A percentile compares a stretch with the other conserved stretches of the same genome.
These are phyloP conservation scores for Lithodes maja DNA, from an alignment of 2,888 invertebrate species.

Conservation along the genomic window DNA sequence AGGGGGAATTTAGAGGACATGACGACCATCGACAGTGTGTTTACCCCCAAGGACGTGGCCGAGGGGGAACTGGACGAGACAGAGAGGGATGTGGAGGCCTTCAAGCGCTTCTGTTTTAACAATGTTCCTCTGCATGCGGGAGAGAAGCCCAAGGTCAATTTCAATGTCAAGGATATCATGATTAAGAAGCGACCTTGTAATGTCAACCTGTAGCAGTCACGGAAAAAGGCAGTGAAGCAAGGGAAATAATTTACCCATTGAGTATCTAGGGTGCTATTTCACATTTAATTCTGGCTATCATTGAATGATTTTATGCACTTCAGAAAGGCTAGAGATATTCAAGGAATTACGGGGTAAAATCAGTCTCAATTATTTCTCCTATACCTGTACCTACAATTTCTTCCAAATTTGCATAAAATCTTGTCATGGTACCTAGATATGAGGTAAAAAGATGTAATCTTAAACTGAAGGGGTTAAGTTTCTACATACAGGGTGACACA, in stretches of 20 bases:
- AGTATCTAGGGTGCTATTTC: too few species aligned
- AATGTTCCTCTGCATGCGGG: slow-evolving; percentile 86
- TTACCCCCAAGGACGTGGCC: slow-evolving; percentile 68
- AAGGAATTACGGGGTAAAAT: too few species aligned
- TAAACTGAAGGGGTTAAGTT: too few species aligned
- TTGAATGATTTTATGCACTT: too few species aligned
- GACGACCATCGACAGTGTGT: slow-evolving; percentile 69
- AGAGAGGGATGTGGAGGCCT: slow-evolving; percentile 84
- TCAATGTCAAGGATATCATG: slow-evolving; percentile 86
- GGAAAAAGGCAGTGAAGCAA: not conserved
- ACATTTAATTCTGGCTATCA: too few species aligned
- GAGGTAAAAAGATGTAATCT: too few species aligned
- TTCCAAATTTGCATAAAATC: too few species aligned
- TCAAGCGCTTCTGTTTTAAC: slow-evolving; percentile 87
- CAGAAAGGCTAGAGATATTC: too few species aligned
- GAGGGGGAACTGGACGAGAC: slow-evolving; percentile 68
- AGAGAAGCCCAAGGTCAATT: slow-evolving; percentile 82
- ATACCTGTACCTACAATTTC: too few species aligned
- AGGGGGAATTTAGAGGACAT: slow-evolving; percentile 69
- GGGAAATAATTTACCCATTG: not conserved
- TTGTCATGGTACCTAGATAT: too few species aligned
- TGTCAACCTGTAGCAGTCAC: slow-evolving; percentile 32
- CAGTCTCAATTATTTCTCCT: too few species aligned
- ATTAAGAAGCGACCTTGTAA: slow-evolving; percentile 78
- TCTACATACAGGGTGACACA: too few species aligned